Conservation (phyloP, 1,140 invertebrate species). For the Ditylenchus dipsaci region DNA sequence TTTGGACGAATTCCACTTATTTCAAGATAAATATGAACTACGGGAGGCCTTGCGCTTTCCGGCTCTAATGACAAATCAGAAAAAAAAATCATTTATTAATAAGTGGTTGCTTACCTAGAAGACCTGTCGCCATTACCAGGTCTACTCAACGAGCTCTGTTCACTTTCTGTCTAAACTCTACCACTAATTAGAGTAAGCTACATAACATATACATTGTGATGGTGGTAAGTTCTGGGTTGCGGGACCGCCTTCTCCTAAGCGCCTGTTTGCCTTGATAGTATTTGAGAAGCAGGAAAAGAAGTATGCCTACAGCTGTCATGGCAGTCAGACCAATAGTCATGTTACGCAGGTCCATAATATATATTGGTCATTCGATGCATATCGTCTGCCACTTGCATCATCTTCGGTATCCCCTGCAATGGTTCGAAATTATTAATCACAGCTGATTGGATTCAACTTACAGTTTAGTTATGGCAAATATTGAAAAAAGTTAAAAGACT, state of each 20-base stretch:
- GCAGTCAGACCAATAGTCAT: conserved; percentile 33
- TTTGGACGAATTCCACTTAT: too few species aligned
- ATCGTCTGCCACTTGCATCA: conserved; percentile 50
- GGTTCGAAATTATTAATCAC: too few species aligned
- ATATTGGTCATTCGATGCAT: conserved; percentile 50
- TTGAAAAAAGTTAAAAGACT: too few species aligned
- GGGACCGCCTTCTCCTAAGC: not conserved
- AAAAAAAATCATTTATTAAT: too few species aligned
- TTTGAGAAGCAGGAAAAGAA: conserved; percentile 6
- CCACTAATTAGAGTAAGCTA: not conserved
- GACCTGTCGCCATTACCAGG: not conserved
- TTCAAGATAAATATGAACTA: too few species aligned
- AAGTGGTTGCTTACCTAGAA: not conserved
- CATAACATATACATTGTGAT: conserved; percentile 1
- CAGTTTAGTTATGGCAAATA: too few species aligned
- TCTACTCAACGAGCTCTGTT: conserved; percentile 10
- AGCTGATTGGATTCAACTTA: too few species aligned
- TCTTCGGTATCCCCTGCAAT: conserved; percentile 49
- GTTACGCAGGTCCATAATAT: conserved; percentile 47
- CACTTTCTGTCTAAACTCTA: conserved; percentile 5
- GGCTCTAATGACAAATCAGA: too few species aligned
- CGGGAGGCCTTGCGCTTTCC: too few species aligned
- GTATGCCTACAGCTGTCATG: conserved; percentile 2
- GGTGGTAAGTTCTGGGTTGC: conserved; percentile 3
- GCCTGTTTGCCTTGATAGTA: not conserved